Evolutionary conservation across 2,888 invertebrate genomes (phyloP), one percentile per base, ranked within the genome.

Genomic region (Melanophora roralis): DNA sequence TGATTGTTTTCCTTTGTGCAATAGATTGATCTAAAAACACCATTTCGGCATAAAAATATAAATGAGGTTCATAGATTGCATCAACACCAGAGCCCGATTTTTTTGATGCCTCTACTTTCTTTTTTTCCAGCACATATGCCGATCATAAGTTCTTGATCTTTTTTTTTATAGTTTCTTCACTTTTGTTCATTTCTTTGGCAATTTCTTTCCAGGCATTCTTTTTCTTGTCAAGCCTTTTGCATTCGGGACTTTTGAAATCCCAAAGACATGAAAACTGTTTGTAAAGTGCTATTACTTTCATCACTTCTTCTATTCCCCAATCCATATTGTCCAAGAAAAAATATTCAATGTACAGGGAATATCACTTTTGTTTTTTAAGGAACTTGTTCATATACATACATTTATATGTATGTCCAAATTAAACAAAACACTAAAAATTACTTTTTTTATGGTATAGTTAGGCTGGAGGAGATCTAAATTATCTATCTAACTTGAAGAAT

Each of bases 171-270:
- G 5, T 12, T 7, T 67, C 53, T n/a, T 53, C 64, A 23, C 12
- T 1, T 8, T 32, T 45, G 1, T 19, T 19, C 55, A 47, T 43
- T 32, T 55, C 5, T 16, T 51, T 72, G 34, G 43, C 4, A 16
- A 72, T 53, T 64, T 55, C 45, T 8, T 14, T 8, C 53, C 57
- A 67, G 7, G 65, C 67, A 36, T 43, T 40, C 14, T 43, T 53
- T 19, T 67, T 67, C n/a, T 23, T 27, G 27, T 53, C 27, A 6
- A 27, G 5, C 11, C 53, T 51, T 40, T 43, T 67, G n/a, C 55
- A 67, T 2, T 1, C 2, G 6, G 19, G 9, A 14, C 43, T 67
- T 40, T 38, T 14, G 14, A 51, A 51, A 14, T 65, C 53, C 53
- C 62, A 64, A 5, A 64, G 49, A 36, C 64, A 49, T 3, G 19